Evolutionary conservation across 2,113 vertebrate species (phyloP).

Genomic region (Tauraco erythrolophus): DNA sequence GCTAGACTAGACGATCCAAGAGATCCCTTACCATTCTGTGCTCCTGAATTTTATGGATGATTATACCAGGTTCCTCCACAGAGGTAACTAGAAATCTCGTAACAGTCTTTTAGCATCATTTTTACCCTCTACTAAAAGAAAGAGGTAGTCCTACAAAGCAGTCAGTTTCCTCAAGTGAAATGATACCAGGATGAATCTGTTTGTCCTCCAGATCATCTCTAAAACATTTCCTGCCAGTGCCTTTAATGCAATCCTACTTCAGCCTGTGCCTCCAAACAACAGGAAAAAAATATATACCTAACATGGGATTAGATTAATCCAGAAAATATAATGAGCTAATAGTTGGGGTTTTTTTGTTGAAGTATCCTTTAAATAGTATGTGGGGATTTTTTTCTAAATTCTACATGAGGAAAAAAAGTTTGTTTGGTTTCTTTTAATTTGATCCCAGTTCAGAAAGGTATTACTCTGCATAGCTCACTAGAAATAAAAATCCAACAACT

Average conservation of each 20-base stretch:
- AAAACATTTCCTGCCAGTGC: not conserved
- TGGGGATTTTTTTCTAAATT: not conserved
- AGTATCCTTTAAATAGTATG: not conserved
- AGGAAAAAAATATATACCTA: not conserved
- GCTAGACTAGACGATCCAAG: not conserved
- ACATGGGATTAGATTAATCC: not conserved
- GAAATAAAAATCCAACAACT: not conserved
- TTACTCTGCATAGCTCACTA: not conserved
- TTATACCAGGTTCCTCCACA: not conserved
- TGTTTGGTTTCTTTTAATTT: not conserved
- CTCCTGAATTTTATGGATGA: not conserved
- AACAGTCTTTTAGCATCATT: not conserved
- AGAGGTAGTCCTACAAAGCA: not conserved
- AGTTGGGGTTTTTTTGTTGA: not conserved
- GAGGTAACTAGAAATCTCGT: not conserved
- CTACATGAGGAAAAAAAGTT: not conserved
- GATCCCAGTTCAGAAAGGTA: not conserved
- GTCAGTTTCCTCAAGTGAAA: not conserved
- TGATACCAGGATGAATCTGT: not conserved
- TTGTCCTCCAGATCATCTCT: not conserved
- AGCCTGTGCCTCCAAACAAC: not conserved
- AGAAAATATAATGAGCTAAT: not conserved
- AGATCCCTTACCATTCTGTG: not conserved
- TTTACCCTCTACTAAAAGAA: not conserved
- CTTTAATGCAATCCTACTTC: not conserved